phyloP scores from a whole-genome alignment of 1,140 invertebrate species.

The Plectrocnemia conspersa region DNA sequence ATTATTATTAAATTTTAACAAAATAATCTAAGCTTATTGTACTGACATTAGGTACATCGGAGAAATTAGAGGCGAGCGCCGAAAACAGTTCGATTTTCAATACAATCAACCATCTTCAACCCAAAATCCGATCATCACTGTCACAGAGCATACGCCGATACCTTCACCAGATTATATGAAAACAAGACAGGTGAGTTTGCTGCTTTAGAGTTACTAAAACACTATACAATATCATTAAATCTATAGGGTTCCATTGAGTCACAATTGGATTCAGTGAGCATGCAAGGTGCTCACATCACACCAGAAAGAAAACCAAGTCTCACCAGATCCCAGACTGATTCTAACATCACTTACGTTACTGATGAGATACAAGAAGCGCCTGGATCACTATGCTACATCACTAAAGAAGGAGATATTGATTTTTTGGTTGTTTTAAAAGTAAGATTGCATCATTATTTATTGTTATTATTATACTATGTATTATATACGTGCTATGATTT shows the following conservation, averaged over 20 bases:
- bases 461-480: constrained; percentile 4
- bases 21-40: not conserved
- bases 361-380: constrained; percentile 79
- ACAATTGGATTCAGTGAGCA: constrained; percentile 69
- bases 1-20: not conserved
- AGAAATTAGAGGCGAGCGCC: constrained; percentile 53
- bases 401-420: constrained; percentile 90
- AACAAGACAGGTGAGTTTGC: constrained; percentile 60
- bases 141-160: constrained; percentile 89
- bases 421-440: constrained; percentile 86
- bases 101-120: constrained; percentile 44
- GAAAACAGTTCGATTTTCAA: constrained; percentile 40
- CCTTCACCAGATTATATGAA: constrained; percentile 79
- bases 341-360: constrained; percentile 83
- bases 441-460: constrained; percentile 25
- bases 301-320: constrained; percentile 66
- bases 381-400: constrained; percentile 88
- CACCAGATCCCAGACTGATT: constrained; percentile 87
- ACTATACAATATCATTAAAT: not conserved
- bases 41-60: constrained; percentile 54
- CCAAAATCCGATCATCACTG: constrained; percentile 89
- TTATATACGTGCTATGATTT: constrained; percentile 32
- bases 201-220: not conserved
- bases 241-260: constrained; percentile 71
- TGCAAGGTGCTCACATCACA: constrained; percentile 56